These are phyloP conservation scores for Callimorpha dominula DNA, from an alignment of 2,888 invertebrate species.

Conservation along the genomic window DNA sequence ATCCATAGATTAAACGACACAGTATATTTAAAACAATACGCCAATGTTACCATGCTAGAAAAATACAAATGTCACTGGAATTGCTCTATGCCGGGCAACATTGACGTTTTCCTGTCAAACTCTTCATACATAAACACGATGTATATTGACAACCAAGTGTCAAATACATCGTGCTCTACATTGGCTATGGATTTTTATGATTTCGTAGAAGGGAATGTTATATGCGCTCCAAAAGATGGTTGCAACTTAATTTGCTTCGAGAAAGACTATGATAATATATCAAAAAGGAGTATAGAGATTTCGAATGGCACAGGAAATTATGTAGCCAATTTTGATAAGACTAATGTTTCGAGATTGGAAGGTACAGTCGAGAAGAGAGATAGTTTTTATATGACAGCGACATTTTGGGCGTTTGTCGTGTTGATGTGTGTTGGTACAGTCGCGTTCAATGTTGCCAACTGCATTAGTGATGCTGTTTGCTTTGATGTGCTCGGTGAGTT, in stretches of 20 bases:
- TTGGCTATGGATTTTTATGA: conserved; percentile 70
- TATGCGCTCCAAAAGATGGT: conserved; percentile 64
- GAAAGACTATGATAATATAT: conserved; percentile 52
- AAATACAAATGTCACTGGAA: conserved; percentile 78
- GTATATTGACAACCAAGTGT: conserved; percentile 63
- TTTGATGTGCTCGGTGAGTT: conserved; percentile 93
- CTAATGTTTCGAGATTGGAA: conserved; percentile 36
- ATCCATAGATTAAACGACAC: conserved; percentile 77
- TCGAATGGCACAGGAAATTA: conserved; percentile 17
- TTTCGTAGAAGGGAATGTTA: conserved; percentile 60
- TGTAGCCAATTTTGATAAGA: conserved; percentile 29
- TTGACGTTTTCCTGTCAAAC: conserved; percentile 72
- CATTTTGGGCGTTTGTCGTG: conserved; percentile 92
- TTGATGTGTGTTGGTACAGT: conserved; percentile 92
- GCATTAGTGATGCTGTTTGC: conserved; percentile 96
- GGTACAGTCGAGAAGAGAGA: conserved; percentile 34
- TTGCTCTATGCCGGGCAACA: conserved; percentile 59
- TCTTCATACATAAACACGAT: conserved; percentile 68
- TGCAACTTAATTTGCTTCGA: conserved; percentile 77
- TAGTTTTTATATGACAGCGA: conserved; percentile 86
- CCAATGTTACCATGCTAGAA: conserved; percentile 58
- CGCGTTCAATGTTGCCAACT: conserved; percentile 94
- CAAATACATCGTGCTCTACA: conserved; percentile 68
- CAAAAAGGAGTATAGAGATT: conserved; percentile 31
- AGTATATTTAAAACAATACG: conserved; percentile 61